Evolutionary conservation across 2,797 vertebrate genomes (phyloP), one percentile per base, ranked within the genome.

Genomic region (Acrocephalus scirpaceus): DNA sequence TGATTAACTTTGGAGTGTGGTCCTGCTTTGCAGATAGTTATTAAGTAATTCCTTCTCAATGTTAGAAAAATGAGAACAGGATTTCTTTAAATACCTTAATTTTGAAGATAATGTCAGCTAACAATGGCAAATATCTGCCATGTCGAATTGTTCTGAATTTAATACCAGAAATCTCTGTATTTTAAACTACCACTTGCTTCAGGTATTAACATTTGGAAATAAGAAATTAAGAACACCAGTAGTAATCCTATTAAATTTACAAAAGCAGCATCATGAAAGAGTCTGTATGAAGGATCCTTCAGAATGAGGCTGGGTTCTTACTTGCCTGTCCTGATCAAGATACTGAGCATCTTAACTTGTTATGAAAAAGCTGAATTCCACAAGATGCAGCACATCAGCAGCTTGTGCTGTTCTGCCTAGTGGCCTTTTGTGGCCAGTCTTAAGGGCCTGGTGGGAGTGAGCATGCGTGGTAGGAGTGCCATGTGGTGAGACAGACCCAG

Each of bases 401-500:
- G 42, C 51, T 76, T 66, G 32, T 66, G 44, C 50, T 60, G 19
- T 57, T 69, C 71, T 80, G 53, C 32, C 16, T 47, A 0, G 20
- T 6, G 3, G n/a, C 48, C 6, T 57, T 91, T 44, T 38, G 36
- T 71, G 27, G 21, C 30, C 40, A 29, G 0, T 36, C 50, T 38
- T 36, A n/a, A 34, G 44, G 42, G 30, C 21, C 26, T 75, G 70
- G 32, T 84, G 50, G 38, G 42, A 61, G 30, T n/a, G 60, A 82
- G 73, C 15, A 13, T 5, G 10, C 0, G 0, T 61, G 50, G 42
- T 42, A 23, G 34, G 66, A 71, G 44, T 45, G 72, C 11, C 26
- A 10, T 23, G 11, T 32, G 16, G n/a, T 60, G 80, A 53, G 73
- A 42, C 42, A 71, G 44, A 72, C 17, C 18, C 42, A 65, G 65